Percentiles rank a stretch among this genome's conserved stretches.
Evolutionary conservation across 2,797 vertebrate genomes (phyloP).

Genomic region (Pteronotus mesoamericanus): DNA sequence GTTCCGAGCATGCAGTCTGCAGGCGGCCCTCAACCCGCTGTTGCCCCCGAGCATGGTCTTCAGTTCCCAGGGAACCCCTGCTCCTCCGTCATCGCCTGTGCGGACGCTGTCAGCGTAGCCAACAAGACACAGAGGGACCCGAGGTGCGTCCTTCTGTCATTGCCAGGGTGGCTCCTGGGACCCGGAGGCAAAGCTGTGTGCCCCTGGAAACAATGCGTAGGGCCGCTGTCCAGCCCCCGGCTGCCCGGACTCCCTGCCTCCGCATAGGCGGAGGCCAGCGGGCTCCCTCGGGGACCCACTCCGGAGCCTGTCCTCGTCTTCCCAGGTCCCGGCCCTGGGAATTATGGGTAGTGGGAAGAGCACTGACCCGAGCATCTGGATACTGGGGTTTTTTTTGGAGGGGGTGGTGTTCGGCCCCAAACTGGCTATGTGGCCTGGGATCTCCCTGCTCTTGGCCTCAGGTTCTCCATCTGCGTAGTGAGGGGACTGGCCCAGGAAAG

Average conservation of each 20-base stretch:
- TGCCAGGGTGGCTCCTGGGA: conserved; percentile 61
- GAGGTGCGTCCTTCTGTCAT: conserved; percentile 27
- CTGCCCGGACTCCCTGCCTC: too few species aligned
- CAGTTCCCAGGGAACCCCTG: conserved; percentile 73
- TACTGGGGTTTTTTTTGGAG: background rate
- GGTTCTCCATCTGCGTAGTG: background rate
- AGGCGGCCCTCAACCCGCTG: conserved; percentile 59
- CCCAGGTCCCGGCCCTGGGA: background rate
- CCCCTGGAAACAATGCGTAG: conserved; percentile 29
- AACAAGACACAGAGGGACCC: conserved; percentile 54
- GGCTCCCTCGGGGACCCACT: background rate
- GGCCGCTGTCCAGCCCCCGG: background rate
- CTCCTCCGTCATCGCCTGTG: conserved; percentile 70
- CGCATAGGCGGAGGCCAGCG: background rate
- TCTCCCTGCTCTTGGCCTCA: background rate
- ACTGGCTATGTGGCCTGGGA: background rate
- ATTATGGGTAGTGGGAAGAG: background rate
- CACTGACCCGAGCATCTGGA: background rate
- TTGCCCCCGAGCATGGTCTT: conserved; percentile 66
- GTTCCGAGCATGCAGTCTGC: background rate
- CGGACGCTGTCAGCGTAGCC: conserved; percentile 70
- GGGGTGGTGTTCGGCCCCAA: background rate
- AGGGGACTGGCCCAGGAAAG: background rate
- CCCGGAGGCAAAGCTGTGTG: conserved; percentile 60
- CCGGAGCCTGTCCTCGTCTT: background rate